phyloP scores from a whole-genome alignment of 2,888 invertebrate genomes.

The Limnephilus auricula region DNA sequence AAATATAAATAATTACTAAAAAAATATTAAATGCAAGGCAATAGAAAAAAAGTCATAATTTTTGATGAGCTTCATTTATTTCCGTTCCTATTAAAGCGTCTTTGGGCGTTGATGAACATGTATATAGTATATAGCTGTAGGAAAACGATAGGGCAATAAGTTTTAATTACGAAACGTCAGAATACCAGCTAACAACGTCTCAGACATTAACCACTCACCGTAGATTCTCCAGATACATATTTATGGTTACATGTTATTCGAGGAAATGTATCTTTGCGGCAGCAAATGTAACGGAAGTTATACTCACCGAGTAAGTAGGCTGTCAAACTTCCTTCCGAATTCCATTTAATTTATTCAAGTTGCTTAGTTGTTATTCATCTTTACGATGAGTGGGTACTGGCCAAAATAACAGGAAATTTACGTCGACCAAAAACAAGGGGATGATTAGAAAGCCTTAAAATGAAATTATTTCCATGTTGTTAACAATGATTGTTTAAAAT shows the following conservation, averaged over 20 bases:
- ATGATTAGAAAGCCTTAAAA: neutral
- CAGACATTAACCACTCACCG: neutral
- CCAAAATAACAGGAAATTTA: neutral
- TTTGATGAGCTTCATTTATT: neutral
- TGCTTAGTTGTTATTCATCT: neutral
- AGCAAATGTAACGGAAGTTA: neutral
- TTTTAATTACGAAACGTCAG: slow-evolving; percentile 32
- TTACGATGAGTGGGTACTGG: neutral
- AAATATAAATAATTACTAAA: too few species aligned
- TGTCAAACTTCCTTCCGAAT: neutral
- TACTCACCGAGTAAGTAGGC: neutral
- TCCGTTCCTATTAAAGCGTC: neutral
- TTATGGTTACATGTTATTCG: slow-evolving; percentile 9
- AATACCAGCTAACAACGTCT: neutral
- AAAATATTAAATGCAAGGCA: too few species aligned
- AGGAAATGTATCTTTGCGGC: neutral
- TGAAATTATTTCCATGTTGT: too few species aligned
- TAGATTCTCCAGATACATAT: slow-evolving; percentile 17
- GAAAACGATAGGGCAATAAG: slow-evolving; percentile 22
- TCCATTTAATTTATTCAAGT: neutral
- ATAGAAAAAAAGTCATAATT: neutral
- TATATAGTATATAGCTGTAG: neutral
- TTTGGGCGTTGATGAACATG: neutral
- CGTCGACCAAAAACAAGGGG: neutral
- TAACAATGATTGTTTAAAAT: too few species aligned